Conservation (phyloP, 2,888 invertebrate genomes). For the Acleris holmiana region DNA sequence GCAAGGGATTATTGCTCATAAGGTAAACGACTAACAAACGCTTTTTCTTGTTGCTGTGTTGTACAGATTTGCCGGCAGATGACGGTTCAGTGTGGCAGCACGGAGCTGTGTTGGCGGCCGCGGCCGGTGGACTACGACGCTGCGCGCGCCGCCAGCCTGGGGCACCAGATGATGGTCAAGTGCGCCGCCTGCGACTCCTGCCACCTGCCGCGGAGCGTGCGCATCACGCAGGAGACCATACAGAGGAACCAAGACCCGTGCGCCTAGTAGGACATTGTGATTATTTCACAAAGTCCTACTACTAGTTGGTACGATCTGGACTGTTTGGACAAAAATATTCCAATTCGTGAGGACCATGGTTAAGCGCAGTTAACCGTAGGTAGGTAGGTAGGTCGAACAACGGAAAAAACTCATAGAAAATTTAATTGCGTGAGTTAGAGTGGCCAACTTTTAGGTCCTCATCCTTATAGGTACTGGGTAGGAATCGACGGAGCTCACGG, state of each 20-base stretch:
- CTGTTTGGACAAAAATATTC: background rate
- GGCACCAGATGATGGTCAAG: slow-evolving; percentile 60
- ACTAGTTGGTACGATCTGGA: background rate
- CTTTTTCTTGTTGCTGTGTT: background rate
- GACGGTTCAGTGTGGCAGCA: slow-evolving; percentile 65
- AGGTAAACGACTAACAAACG: no score
- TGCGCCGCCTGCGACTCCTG: slow-evolving; percentile 50
- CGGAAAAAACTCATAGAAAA: no score
- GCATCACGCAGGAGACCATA: slow-evolving; percentile 56
- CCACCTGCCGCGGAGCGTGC: slow-evolving; percentile 61
- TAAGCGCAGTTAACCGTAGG: no score
- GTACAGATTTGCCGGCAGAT: slow-evolving; percentile 72
- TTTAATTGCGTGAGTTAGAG: no score
- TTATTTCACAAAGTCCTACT: no score
- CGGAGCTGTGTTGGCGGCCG: slow-evolving; percentile 70
- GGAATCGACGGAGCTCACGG: no score
- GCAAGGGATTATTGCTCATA: no score
- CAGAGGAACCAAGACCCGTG: slow-evolving; percentile 44
- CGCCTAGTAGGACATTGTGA: background rate
- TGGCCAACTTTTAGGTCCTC: no score
- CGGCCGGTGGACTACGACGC: slow-evolving; percentile 63
- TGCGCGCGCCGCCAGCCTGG: slow-evolving; percentile 61
- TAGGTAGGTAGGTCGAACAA: no score
- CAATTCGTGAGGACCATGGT: no score
- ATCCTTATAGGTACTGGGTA: no score